Base-by-base conservation (phyloP, 64 coral and sea anemone species). In the Trachythela sp. region DNA sequence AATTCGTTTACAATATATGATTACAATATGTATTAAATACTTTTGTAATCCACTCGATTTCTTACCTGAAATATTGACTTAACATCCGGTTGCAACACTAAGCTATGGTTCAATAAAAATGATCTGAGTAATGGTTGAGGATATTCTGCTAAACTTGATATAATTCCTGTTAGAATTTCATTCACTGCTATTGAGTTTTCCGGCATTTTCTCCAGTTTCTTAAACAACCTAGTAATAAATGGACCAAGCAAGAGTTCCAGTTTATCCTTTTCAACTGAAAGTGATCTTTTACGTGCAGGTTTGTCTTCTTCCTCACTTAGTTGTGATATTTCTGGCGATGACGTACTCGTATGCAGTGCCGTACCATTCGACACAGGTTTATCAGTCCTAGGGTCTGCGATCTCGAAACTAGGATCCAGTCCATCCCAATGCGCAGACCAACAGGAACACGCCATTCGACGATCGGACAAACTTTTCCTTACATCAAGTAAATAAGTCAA, bases 41-140 rank as follows among this genome's bases (percentile, higher is more conserved):
- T n/a, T n/a, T n/a, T n/a, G n/a, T n/a, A n/a, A n/a, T n/a, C n/a
- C n/a, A n/a, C n/a, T n/a, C n/a, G n/a, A n/a, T n/a, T n/a, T n/a
- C 88, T 36, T 54, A 95, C 96, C 96, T 99, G 96, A 59, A 99
- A 99, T 2, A 99, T 54, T 39, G 96, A 99, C 18, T 91, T 89
- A 1, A 99, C 96, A 41, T 94, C 93, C 38, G 96, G 96, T 64
- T 99, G 94, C 7, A 99, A 88, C 45, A 99, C 93, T 88, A 99
- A 93, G 85, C 94, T 99, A 72, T 99, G 94, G 86, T 99, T 99
- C 5, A 99, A 77, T 34, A 99, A 87, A 59, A 99, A 99, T 54
- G 96, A 99, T 33, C 92, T 94, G 35, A 99, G 84, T 42, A 99
- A 75, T 29, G 96, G 96, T 86, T 99, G 96, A 2, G 96, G 96